Base-by-base conservation (phyloP, 1,140 invertebrate genomes). In the Coenobita brevimanus region DNA sequence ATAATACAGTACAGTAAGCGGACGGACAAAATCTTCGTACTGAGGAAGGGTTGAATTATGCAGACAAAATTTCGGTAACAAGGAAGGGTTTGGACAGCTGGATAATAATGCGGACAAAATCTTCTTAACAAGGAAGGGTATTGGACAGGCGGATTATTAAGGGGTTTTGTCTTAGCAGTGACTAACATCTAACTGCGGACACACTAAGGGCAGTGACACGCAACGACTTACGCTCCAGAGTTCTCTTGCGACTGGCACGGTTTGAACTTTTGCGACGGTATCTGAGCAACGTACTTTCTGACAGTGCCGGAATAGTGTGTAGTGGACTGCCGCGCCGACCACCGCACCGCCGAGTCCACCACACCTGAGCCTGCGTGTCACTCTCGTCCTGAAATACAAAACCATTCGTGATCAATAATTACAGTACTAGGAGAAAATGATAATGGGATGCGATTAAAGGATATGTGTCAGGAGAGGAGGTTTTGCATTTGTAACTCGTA, bases 251-350 rank as follows among this genome's bases (percentile, higher is more conserved):
- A 80, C 57, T 87, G 57, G 46, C 46, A 80, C 85, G 76, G 50
- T 87, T 71, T 80, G 85, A 81, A 80, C 85, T 87, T 87, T 87
- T 87, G 76, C 85, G 85, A 87, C 85, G 85, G 50, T 87, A 87
- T 87, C 85, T 80, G 76, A 87, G 71, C 85, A 87, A 87, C 85
- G 85, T 87, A 87, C 85, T 87, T 87, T 87, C 85, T 71, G 79
- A 38, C 43, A 62, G 64, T 41, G 10, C 6, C 41, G 38, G 43
- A 46, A 24, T 21, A 54, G n/a, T 30, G 6, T 27, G 27, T 2
- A 4, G n/a, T 3, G 24, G 33, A 33, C 21, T n/a, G 8, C 33
- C 69, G 38, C 73, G 82, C 0, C 36, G 13, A 38, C 78, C 76
- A 21, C 50, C 41, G 46, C 85, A 87, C 15, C 85, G 76, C 36